Evolutionary conservation across 2,888 invertebrate species (phyloP), one percentile per base, ranked within the genome.

Genomic region (Onthophagus sagittarius): DNA sequence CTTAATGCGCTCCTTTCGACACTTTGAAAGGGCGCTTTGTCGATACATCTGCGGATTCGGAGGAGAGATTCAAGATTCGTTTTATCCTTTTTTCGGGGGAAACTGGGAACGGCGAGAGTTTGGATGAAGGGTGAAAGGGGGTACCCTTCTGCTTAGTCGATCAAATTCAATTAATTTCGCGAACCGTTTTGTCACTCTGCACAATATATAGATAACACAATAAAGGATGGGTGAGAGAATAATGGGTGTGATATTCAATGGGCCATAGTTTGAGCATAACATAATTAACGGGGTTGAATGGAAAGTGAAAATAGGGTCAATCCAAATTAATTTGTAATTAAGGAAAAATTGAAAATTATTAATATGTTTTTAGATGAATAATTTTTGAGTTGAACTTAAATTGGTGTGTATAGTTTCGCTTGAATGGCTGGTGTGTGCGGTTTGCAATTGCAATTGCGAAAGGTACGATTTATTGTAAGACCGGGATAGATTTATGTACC

Each of bases 401-500:
- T 53, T 53, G 6, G 39, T 53, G 39, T 23, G 23, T 23, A 23
- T 23, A 53, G 39, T 53, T 53, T 53, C 39, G 64, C 15, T 64
- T 14, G 64, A 15, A 11, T 64, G 15, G 64, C 7, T 64, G 64
- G 15, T 63, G 63, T 63, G 15, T 63, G 63, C 63, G 39, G 39
- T 53, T 23, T 53, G 39, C 39, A 53, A 53, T 53, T 53, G 39
- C 39, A 31, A 67, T 67, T 67, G 67, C 67, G 32, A 67, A 67
- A 32, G 67, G 31, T 62, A 70, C 39, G 31, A 72, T 72, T 71
- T 64, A 32, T 72, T 15, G 31, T 31, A 39, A 64, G n/a, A 64
- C 15, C 33, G 62, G 33, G 71, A 62, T 39, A 64, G 71, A 70
- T 72, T 74, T 72, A 72, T 70, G 69, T 31, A 39, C 72, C 67